Conservation (phyloP, 2,113 vertebrate species). For the Neolamprologus sp. region DNA sequence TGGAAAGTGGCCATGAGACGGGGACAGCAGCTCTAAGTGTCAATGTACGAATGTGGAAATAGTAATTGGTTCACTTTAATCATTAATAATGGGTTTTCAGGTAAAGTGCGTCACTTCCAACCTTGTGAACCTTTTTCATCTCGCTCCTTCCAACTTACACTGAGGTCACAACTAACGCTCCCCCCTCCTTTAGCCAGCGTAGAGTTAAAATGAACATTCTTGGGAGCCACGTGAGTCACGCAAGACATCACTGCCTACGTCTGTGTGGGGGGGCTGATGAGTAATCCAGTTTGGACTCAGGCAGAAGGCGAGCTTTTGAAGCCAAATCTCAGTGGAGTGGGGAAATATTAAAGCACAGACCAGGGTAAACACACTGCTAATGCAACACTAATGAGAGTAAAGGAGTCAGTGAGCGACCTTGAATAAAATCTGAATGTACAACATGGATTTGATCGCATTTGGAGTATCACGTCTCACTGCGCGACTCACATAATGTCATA, state of each 20-base stretch:
- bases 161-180: neutral
- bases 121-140: neutral
- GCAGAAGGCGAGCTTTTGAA: conserved; percentile 19
- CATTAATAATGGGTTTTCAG: neutral
- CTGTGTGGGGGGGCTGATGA: conserved; percentile 30
- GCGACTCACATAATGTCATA: neutral
- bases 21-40: neutral
- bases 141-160: neutral
- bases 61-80: neutral
- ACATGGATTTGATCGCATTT: neutral
- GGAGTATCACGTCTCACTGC: neutral
- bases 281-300: conserved; percentile 34
- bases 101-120: neutral
- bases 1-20: neutral
- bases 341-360: neutral
- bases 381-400: neutral
- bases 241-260: conserved; percentile 5
- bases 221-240: conserved; percentile 36
- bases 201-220: conserved; percentile 2
- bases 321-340: neutral
- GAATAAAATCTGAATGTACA: neutral
- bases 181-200: neutral
- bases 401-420: neutral
- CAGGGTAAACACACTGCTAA: neutral
- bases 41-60: neutral